Conservation (phyloP, 2,113 vertebrate genomes). For the Butastur rufipennis region DNA sequence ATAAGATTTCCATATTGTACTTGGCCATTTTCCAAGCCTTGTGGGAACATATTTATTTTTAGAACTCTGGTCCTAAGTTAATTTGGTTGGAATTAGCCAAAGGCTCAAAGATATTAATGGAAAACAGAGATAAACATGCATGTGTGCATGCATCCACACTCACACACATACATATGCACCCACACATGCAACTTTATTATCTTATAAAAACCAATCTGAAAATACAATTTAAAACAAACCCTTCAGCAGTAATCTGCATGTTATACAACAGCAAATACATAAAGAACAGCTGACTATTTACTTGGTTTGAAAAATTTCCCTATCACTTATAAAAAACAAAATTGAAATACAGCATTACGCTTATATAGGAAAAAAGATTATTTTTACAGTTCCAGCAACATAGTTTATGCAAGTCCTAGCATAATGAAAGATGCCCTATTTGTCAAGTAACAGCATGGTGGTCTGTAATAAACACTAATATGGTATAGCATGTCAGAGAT, state of each 20-base stretch:
- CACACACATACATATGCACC: background rate
- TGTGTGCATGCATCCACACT: background rate
- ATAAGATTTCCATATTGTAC: background rate
- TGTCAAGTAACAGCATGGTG: background rate
- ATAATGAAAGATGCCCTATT: background rate
- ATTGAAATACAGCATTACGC: background rate
- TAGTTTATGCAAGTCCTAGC: background rate
- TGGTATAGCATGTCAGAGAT: background rate
- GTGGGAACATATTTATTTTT: slow-evolving; percentile 8
- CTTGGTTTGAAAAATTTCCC: background rate
- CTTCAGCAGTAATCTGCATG: background rate
- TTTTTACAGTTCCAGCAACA: background rate
- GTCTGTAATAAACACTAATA: background rate
- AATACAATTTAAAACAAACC: background rate
- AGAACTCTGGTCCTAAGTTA: background rate
- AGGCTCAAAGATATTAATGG: background rate
- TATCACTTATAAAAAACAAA: background rate
- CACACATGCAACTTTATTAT: background rate
- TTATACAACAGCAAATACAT: background rate
- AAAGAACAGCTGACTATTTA: background rate
- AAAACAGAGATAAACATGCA: background rate
- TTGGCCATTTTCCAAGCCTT: background rate
- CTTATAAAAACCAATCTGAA: background rate
- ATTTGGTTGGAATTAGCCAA: slow-evolving; percentile 38
- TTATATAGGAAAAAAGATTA: background rate